Base-by-base conservation (phyloP, 2,113 vertebrate genomes). In the Equus quagga region DNA sequence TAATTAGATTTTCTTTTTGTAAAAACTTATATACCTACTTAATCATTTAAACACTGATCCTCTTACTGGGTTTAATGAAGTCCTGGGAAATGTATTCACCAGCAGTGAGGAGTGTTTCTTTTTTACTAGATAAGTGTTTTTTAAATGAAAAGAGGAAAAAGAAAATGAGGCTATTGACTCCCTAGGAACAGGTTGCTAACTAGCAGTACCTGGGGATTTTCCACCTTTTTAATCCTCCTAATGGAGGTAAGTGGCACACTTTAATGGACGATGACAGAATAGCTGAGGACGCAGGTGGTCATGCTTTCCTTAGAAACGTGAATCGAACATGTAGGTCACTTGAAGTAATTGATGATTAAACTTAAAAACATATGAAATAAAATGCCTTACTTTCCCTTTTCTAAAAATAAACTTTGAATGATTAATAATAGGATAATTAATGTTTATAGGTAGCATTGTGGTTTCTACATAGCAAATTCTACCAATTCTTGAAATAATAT, bases 1-100 rank as follows among this genome's bases (percentile, higher is more conserved):
- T 96, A 89, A 85, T 91, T 93, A 89, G 89, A 84, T 92, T 95
- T 96, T 91, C 72, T 44, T 95, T 95, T 89, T 91, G 82, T 65
- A 58, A 90, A 91, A 72, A 36, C 76, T 72, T 96, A 44, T 65
- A 86, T 62, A 21, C 13, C 51, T 91, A 65, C 78, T 87, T 96
- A 93, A 86, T 96, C 69, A 51, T 84, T 90, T 92, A 86, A 97
- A 86, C 60, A 70, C 58, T 23, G 70, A 67, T 84, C 46, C 28
- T 88, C 13, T 91, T 81, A 72, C 64, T 94, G 54, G 58, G 23
- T 46, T 92, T 94, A 98, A 93, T 91, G 86, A 84, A 60, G 28
- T 89, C 41, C 82, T 72, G 17, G 85, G 79, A 96, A 91, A 65
- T 70, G 24, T 28, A 31, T 88, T 79, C 44, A 6, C 56, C 58